These are phyloP conservation scores for Drosophila sucinea DNA, from an alignment of 1,140 invertebrate species.

Conservation along the genomic window DNA sequence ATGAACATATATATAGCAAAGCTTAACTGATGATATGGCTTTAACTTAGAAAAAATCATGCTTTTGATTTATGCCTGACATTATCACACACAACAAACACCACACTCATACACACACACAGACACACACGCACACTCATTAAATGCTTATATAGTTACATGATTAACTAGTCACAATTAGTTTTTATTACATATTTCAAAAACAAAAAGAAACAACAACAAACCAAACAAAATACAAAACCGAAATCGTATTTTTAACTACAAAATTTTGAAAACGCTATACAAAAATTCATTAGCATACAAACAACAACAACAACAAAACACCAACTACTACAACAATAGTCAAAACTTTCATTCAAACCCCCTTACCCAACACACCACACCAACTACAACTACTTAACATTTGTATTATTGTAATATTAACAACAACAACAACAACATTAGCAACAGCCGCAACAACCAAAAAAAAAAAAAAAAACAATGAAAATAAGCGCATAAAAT, in stretches of 20 bases:
- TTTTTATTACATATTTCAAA: slow-evolving; percentile 53
- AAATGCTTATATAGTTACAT: slow-evolving; percentile 47
- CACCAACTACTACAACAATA: slow-evolving; percentile 17
- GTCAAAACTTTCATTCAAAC: background rate
- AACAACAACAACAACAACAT: slow-evolving; percentile 53
- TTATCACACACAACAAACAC: slow-evolving; percentile 44
- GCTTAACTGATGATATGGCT: slow-evolving; percentile 68
- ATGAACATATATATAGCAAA: slow-evolving; percentile 49
- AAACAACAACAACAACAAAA: slow-evolving; percentile 20
- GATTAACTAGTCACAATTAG: slow-evolving; percentile 70
- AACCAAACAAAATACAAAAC: slow-evolving; percentile 23
- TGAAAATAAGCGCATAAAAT: slow-evolving; percentile 42
- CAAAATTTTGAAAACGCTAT: slow-evolving; percentile 59
- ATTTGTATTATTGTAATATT: slow-evolving; percentile 50
- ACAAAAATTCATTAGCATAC: slow-evolving; percentile 64
- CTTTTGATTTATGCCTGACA: slow-evolving; percentile 78
- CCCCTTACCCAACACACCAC: slow-evolving; percentile 2
- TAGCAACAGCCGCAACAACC: background rate
- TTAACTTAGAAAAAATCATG: slow-evolving; percentile 77
- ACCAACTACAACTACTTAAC: slow-evolving; percentile 52
- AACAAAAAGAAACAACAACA: slow-evolving; percentile 40
- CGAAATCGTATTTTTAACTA: slow-evolving; percentile 27
- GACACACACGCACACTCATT: slow-evolving; percentile 25
- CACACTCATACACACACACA: background rate
- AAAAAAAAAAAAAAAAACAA: slow-evolving; percentile 34